These are phyloP conservation scores for Meloidogyne floridensis DNA, from an alignment of 1,140 invertebrate genomes.

Conservation along the genomic window DNA sequence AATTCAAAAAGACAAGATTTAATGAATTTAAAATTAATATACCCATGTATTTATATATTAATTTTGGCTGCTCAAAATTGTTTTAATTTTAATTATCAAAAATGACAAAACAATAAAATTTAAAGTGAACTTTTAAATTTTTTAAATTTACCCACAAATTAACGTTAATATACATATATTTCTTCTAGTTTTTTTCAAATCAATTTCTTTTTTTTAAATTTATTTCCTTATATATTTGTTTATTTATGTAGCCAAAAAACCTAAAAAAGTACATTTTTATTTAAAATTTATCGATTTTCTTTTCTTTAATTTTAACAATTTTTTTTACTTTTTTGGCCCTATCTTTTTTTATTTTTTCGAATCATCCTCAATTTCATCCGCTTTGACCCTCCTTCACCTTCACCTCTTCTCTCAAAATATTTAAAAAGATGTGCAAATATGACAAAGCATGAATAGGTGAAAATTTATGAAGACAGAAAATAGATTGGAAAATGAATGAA, in stretches of 20 bases:
- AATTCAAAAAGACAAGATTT: no score
- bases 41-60: no score
- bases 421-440: conserved; percentile 9
- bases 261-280: not conserved
- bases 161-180: not conserved
- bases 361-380: conserved; percentile 9
- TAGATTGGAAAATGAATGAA: not conserved
- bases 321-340: not conserved
- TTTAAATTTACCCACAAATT: no score
- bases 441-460: not conserved
- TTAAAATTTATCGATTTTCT: not conserved
- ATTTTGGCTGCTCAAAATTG: no score
- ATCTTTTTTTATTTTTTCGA: not conserved
- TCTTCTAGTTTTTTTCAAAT: not conserved
- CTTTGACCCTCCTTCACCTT: not conserved
- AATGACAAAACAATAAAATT: no score
- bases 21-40: no score
- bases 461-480: conserved; percentile 12
- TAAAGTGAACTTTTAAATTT: no score
- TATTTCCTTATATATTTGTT: not conserved
- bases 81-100: no score
- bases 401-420: not conserved
- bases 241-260: not conserved
- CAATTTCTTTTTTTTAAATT: not conserved
- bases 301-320: not conserved